phyloP scores from a whole-genome alignment of 2,797 vertebrate species.

The Euthynnus affinis region DNA sequence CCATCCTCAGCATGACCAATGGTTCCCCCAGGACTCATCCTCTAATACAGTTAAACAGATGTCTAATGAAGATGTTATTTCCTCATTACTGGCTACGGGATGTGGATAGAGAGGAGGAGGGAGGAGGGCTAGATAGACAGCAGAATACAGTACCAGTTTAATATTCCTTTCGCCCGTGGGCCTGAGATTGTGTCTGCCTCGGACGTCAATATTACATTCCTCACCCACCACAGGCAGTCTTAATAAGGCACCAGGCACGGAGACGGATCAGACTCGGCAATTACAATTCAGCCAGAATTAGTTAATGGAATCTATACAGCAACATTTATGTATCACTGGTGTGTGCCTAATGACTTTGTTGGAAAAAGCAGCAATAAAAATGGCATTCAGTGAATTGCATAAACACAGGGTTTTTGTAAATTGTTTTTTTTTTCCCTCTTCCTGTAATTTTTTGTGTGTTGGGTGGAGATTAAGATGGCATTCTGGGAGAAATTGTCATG shows the following conservation, averaged over 20 bases:
- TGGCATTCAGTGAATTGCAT: conserved; percentile 85
- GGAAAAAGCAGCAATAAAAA: conserved; percentile 83
- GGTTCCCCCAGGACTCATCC: conserved; percentile 84
- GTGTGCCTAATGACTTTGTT: conserved; percentile 88
- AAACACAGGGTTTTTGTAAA: conserved; percentile 82
- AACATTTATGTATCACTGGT: conserved; percentile 85
- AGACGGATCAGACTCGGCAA: conserved; percentile 86
- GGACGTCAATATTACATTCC: conserved; percentile 89
- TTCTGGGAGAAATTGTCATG: conserved; percentile 88
- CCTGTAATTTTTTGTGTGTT: conserved; percentile 81
- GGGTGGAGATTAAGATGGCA: conserved; percentile 88
- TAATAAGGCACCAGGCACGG: conserved; percentile 86
- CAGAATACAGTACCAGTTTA: conserved; percentile 85
- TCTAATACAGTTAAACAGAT: conserved; percentile 90
- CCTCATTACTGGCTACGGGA: conserved; percentile 88
- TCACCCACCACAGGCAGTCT: conserved; percentile 87
- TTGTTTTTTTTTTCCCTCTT: conserved; percentile 76
- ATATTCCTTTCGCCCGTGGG: conserved; percentile 88
- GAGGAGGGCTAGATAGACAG: conserved; percentile 80
- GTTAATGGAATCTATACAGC: conserved; percentile 87
- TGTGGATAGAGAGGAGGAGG: conserved; percentile 75
- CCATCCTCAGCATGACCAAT: conserved; percentile 86
- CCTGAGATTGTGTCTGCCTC: conserved; percentile 88
- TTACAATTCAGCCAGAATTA: conserved; percentile 88
- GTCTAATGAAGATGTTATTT: conserved; percentile 91